Percentiles rank a stretch among this genome's conserved stretches.
Evolutionary conservation across 2,797 vertebrate genomes (phyloP).

Genomic region (Lithobates sylvaticus): DNA sequence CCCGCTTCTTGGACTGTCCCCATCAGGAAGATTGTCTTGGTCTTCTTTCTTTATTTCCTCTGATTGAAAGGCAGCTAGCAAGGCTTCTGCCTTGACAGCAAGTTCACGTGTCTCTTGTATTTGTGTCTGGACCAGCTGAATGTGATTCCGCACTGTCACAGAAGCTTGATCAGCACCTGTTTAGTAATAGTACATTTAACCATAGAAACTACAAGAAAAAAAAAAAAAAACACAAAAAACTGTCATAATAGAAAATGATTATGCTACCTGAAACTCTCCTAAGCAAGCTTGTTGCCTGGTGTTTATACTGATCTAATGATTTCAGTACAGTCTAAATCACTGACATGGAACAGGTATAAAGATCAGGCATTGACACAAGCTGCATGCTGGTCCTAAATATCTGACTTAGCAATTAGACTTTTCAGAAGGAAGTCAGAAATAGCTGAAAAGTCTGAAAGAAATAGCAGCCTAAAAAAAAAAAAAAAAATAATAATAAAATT

Average conservation of each 20-base stretch:
- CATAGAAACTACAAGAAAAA: too few relatives aligned
- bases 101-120: constrained; percentile 85
- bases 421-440: too few relatives aligned
- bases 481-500: too few relatives aligned
- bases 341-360: not conserved
- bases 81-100: constrained; percentile 85
- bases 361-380: not conserved
- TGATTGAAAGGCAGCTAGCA: constrained; percentile 86
- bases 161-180: constrained; percentile 91
- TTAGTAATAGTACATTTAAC: not conserved
- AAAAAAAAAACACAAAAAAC: too few relatives aligned
- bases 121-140: constrained; percentile 86
- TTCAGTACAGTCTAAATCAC: not conserved
- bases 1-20: constrained; percentile 37
- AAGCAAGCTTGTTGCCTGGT: not conserved
- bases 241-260: too few relatives aligned
- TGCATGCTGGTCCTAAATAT: too few relatives aligned
- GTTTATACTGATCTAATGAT: too few relatives aligned
- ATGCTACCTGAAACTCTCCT: not conserved
- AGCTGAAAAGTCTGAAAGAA: too few relatives aligned
- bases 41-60: constrained; percentile 85
- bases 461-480: too few relatives aligned
- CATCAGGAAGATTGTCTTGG: constrained; percentile 38
- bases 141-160: constrained; percentile 79
- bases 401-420: too few relatives aligned